phyloP scores from a whole-genome alignment of 2,797 vertebrate genomes.

The Silurus lanzhouensis region DNA sequence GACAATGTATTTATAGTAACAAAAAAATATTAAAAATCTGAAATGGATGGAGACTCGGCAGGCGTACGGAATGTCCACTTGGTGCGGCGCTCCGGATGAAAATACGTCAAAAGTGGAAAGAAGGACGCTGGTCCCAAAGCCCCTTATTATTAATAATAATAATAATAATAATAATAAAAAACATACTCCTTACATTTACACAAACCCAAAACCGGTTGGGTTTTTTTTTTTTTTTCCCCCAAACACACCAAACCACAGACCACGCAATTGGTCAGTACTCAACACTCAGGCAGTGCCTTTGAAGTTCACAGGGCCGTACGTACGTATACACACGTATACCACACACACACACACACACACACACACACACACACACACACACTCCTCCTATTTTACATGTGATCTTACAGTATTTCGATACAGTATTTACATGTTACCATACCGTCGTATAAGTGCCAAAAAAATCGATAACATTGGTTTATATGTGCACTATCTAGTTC shows the following conservation, averaged over 20 bases:
- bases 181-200: background rate
- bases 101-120: slow-evolving; percentile 24
- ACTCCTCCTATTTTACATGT: slow-evolving; percentile 26
- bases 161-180: background rate
- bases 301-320: slow-evolving; percentile 24
- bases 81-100: too few relatives aligned
- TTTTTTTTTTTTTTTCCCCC: slow-evolving; percentile 35
- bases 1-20: slow-evolving; percentile 10
- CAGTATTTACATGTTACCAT: slow-evolving; percentile 60
- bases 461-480: slow-evolving; percentile 57
- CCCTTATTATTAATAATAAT: too few relatives aligned
- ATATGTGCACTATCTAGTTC: slow-evolving; percentile 55
- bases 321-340: too few relatives aligned
- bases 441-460: slow-evolving; percentile 61
- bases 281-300: slow-evolving; percentile 44
- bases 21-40: background rate
- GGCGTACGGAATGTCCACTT: background rate
- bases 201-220: slow-evolving; percentile 62
- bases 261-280: slow-evolving; percentile 38
- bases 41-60: slow-evolving; percentile 34
- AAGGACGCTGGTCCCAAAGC: slow-evolving; percentile 24
- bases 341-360: too few relatives aligned
- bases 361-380: slow-evolving; percentile 24
- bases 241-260: slow-evolving; percentile 31
- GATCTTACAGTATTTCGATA: slow-evolving; percentile 29